Conservation (phyloP, 2,797 vertebrate species). For the Channa striata region DNA sequence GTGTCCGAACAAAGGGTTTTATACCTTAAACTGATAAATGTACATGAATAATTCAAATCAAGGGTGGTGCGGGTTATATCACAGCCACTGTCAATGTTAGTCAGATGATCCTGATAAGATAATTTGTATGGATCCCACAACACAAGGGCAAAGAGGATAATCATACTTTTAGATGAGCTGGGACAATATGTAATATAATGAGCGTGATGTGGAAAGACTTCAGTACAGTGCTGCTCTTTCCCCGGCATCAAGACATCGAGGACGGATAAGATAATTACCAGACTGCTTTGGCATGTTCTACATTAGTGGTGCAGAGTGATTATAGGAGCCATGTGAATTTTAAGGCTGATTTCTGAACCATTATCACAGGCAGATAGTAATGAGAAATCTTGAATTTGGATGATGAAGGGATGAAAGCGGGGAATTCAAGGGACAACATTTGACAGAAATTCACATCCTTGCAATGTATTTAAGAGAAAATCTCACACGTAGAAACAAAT, state of each 20-base stretch:
- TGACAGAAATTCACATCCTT: constrained; percentile 31
- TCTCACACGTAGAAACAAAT: constrained; percentile 6
- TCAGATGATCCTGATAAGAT: constrained; percentile 76
- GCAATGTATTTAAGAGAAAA: constrained; percentile 10
- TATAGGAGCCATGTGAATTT: constrained; percentile 78
- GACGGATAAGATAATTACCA: constrained; percentile 84
- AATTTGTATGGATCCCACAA: constrained; percentile 72
- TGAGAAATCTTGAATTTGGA: constrained; percentile 66
- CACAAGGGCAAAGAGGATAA: constrained; percentile 76
- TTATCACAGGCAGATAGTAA: constrained; percentile 73
- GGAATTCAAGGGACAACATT: constrained; percentile 23
- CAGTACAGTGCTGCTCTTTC: constrained; percentile 59
- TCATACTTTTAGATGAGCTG: constrained; percentile 75
- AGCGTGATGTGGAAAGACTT: constrained; percentile 71
- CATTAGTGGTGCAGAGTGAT: constrained; percentile 79
- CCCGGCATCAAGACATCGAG: constrained; percentile 69
- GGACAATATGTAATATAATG: constrained; percentile 76
- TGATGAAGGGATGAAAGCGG: constrained; percentile 58
- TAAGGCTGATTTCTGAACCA: constrained; percentile 74
- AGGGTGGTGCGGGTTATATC: constrained; percentile 57
- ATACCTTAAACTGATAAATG: constrained; percentile 72
- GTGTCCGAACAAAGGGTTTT: constrained; percentile 53
- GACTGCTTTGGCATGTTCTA: constrained; percentile 69
- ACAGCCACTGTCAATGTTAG: constrained; percentile 73
- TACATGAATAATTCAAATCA: constrained; percentile 82